These are phyloP conservation scores for Lepidothrix coronata DNA, from an alignment of 2,113 vertebrate genomes.

Conservation along the genomic window DNA sequence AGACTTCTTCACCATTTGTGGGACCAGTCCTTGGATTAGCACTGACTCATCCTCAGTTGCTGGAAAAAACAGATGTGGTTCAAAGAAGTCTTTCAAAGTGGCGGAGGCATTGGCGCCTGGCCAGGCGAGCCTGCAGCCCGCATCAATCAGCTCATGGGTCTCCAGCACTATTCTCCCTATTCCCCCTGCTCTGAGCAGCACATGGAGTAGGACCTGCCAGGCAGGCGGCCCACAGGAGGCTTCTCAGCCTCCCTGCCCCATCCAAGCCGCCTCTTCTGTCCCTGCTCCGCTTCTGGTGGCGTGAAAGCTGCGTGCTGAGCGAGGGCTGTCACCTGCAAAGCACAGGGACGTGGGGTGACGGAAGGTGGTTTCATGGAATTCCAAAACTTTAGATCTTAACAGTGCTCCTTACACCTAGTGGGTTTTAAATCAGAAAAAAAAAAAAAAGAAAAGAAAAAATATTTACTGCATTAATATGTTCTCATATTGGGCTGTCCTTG, in stretches of 20 bases:
- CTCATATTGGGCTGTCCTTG: background rate
- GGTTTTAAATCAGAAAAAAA: background rate
- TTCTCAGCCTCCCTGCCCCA: fast-evolving
- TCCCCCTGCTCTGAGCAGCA: background rate
- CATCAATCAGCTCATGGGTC: background rate
- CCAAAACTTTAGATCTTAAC: background rate
- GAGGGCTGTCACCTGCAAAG: background rate
- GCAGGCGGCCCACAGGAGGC: background rate
- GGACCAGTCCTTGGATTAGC: background rate
- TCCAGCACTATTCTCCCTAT: background rate
- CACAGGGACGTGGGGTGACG: fast-evolving
- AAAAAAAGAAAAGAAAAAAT: background rate
- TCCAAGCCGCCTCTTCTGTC: fast-evolving
- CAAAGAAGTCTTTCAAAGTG: conserved; percentile 35
- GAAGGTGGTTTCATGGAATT: background rate
- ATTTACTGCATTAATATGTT: conserved; percentile 26
- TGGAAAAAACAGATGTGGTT: conserved; percentile 56
- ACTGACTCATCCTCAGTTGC: background rate
- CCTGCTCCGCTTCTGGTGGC: fast-evolving
- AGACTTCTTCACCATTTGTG: background rate
- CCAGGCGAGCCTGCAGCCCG: background rate
- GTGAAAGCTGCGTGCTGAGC: background rate
- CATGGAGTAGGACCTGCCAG: background rate
- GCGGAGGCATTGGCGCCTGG: background rate
- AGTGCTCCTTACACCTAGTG: background rate